Base-by-base conservation (phyloP, 92 coral and sea anemone species). In the Palythoa grandis region DNA sequence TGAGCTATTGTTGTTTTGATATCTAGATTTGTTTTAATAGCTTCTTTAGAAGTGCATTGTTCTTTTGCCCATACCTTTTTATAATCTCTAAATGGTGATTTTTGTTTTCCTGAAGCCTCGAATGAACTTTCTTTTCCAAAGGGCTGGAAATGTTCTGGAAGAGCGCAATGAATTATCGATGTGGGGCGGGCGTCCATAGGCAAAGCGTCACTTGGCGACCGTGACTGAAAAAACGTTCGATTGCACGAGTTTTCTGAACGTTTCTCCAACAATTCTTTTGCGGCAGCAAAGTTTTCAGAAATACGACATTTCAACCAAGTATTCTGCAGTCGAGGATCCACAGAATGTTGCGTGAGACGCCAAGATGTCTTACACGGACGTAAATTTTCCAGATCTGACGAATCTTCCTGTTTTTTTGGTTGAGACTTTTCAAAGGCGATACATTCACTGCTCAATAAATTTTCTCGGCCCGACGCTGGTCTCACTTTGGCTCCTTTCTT, bases 401-500 rank as follows among this genome's bases (percentile, higher is more conserved):
- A 65, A 10, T 65, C 1, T 65, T 65, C 29, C 35, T 29, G 35
- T 23, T 65, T 65, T 20, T 52, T 50, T 15, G n/a, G 7, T 47
- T 0, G 17, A 17, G 72, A 13, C 20, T 19, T 15, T 53, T 52
- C 40, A 76, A 54, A 35, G 9, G 7, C n/a, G 52, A 7, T 23
- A 35, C 47, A 39, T 8, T 61, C 38, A 8, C 37, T 60, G 3
- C 38, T 52, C 54, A 23, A 40, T 0, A 78, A 35, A 22, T 11
- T 39, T 61, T 61, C 72, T 60, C 58, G 43, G 37, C 72, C 15
- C 38, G 40, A 78, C 25, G 56, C 4, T n/a, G 83, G 83, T 1
- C 71, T 60, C 60, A 78, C 25, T 40, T 61, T 78, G 11, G 29
- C n/a, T 37, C 72, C 20, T 61, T 40, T 78, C 35, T 9, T 78